Conservation (phyloP, 1,140 invertebrate genomes). For the Thaumetopoea pityocampa region DNA sequence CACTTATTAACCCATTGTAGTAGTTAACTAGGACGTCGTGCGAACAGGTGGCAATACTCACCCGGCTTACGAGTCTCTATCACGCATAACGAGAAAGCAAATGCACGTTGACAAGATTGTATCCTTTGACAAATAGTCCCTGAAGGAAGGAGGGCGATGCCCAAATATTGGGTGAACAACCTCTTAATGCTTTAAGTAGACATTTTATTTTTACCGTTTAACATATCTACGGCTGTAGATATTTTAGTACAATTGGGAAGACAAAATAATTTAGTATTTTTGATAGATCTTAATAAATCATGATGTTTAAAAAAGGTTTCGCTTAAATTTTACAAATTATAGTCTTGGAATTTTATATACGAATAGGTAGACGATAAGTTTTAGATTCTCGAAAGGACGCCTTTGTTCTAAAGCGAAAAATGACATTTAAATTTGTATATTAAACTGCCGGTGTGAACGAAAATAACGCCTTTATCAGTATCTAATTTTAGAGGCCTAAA, state of each 20-base stretch:
- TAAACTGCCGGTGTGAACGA: constrained; percentile 21
- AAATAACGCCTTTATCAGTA: constrained; percentile 45
- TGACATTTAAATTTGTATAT: constrained; percentile 10
- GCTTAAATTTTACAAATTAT: constrained; percentile 1
- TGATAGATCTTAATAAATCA: constrained; percentile 12
- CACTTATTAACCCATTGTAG: not conserved
- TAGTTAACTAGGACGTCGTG: constrained; percentile 7
- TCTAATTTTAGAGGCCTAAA: constrained; percentile 58
- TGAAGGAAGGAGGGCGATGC: constrained; percentile 47
- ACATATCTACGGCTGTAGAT: constrained; percentile 41
- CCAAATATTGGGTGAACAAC: constrained; percentile 73
- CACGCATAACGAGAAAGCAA: constrained; percentile 31
- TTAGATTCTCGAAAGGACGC: constrained; percentile 8
- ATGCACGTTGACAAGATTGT: constrained; percentile 31
- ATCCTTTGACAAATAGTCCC: constrained; percentile 62
- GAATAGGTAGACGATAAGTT: too few relatives aligned
- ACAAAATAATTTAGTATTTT: constrained; percentile 10
- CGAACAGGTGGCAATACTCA: constrained; percentile 35
- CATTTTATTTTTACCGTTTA: constrained; percentile 70
- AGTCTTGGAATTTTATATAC: not conserved
- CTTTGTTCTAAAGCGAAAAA: not conserved
- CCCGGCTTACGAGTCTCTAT: constrained; percentile 19
- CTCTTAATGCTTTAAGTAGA: constrained; percentile 68
- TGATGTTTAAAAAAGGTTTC: constrained; percentile 3
- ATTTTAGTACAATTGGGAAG: constrained; percentile 29